Conservation (phyloP, 2,797 vertebrate species). For the Setipinna tenuifilis region DNA sequence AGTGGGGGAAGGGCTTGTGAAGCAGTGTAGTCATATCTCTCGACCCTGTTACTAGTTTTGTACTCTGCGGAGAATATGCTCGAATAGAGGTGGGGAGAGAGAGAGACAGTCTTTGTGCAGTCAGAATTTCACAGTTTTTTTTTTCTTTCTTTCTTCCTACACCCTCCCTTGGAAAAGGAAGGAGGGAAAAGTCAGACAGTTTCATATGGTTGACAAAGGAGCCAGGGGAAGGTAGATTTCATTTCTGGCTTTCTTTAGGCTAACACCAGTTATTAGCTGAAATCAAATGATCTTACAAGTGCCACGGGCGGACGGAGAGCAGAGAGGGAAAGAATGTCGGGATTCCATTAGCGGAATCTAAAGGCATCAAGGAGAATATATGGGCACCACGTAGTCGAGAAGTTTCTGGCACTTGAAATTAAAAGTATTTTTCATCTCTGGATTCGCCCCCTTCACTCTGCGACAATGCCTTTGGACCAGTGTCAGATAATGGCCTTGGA, state of each 20-base stretch:
- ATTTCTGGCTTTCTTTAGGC: constrained; percentile 70
- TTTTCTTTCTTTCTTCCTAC: not conserved
- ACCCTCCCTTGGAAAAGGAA: not conserved
- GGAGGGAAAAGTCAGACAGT: constrained; percentile 8
- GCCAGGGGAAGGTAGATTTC: constrained; percentile 65
- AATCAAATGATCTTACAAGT: constrained; percentile 76
- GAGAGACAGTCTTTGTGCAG: not conserved
- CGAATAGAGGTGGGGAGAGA: not conserved
- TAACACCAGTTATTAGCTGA: constrained; percentile 70
- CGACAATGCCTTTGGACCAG: not conserved
- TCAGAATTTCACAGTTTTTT: not conserved
- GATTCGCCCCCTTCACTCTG: constrained; percentile 44
- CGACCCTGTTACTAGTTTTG: not conserved
- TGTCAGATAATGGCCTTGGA: constrained; percentile 1
- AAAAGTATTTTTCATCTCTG: constrained; percentile 75
- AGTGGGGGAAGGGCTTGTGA: not conserved
- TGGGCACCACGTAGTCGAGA: constrained; percentile 62
- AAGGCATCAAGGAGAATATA: constrained; percentile 68
- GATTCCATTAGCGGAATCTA: constrained; percentile 67
- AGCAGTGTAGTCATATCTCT: not conserved
- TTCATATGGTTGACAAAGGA: constrained; percentile 51
- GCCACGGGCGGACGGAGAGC: constrained; percentile 63
- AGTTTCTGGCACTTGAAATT: constrained; percentile 67
- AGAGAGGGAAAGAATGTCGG: constrained; percentile 45
- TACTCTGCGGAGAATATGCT: not conserved